phyloP scores from a whole-genome alignment of 2,888 invertebrate genomes.

The Brenthis daphne region DNA sequence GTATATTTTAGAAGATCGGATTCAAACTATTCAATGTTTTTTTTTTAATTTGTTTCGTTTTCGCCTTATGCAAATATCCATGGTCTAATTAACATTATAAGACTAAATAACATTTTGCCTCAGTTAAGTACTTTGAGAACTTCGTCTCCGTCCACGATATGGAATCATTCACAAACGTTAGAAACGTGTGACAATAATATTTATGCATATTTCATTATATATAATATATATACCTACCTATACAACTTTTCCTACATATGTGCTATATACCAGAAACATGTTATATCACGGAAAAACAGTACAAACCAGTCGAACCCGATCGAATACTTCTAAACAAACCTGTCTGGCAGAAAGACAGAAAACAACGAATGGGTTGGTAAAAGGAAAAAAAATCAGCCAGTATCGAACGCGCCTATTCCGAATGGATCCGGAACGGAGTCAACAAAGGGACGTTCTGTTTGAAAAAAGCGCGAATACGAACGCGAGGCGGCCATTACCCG shows the following conservation, averaged over 20 bases:
- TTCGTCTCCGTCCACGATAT: no score
- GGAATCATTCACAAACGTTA: no score
- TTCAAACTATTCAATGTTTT: no score
- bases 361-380: slow-evolving; percentile 48
- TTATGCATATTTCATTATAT: background rate
- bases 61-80: no score
- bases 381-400: slow-evolving; percentile 60
- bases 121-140: no score
- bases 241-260: background rate
- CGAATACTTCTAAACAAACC: slow-evolving; percentile 54
- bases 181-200: no score
- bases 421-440: slow-evolving; percentile 70
- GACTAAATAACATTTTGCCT: no score
- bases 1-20: no score
- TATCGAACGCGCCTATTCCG: slow-evolving; percentile 71
- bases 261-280: slow-evolving; percentile 1
- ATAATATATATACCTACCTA: background rate
- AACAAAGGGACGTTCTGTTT: slow-evolving; percentile 79
- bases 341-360: slow-evolving; percentile 57
- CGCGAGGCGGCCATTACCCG: slow-evolving; percentile 75
- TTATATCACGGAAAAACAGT: slow-evolving; percentile 4
- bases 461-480: slow-evolving; percentile 75
- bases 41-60: no score
- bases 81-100: no score
- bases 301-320: slow-evolving; percentile 39